Percentiles rank a stretch among this genome's conserved stretches.
Evolutionary conservation across 37 sponge, comb jelly and placozoan species (phyloP).

Genomic region (Haliclona indistincta): DNA sequence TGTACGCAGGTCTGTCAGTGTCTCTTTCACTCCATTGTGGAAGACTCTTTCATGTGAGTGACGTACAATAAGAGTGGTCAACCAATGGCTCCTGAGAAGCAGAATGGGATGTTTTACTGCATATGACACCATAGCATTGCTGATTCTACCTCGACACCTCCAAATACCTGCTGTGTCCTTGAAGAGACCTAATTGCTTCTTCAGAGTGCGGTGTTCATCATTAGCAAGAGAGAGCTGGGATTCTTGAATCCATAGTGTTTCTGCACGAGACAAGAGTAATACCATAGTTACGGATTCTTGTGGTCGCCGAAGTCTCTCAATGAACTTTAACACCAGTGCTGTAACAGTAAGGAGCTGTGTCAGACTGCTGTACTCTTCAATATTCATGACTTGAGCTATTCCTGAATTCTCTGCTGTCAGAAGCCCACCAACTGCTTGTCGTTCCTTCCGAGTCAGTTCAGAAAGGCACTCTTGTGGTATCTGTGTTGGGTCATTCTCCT

Average conservation of each 20-base stretch:
- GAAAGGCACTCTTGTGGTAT: background rate
- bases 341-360: no score
- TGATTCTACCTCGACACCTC: conserved; percentile 24
- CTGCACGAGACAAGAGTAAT: no score
- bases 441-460: background rate
- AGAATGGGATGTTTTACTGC: conserved; percentile 11
- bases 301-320: no score
- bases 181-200: conserved; percentile 1
- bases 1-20: conserved; percentile 8
- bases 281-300: no score
- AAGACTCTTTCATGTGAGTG: conserved; percentile 31
- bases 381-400: no score
- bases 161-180: conserved; percentile 6
- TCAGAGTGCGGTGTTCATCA: conserved; percentile 17
- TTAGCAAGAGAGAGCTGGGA: no score
- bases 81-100: conserved; percentile 10
- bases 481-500: background rate
- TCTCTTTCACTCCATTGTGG: conserved; percentile 36
- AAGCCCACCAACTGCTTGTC: no score
- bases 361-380: no score
- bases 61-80: conserved; percentile 19
- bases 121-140: conserved; percentile 8
- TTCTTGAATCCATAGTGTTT: no score
- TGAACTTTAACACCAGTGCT: no score
- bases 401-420: no score